Evolutionary conservation across 1,140 invertebrate genomes (phyloP), one percentile per base, ranked within the genome.

Genomic region (Cataglyphis hispanica): DNA sequence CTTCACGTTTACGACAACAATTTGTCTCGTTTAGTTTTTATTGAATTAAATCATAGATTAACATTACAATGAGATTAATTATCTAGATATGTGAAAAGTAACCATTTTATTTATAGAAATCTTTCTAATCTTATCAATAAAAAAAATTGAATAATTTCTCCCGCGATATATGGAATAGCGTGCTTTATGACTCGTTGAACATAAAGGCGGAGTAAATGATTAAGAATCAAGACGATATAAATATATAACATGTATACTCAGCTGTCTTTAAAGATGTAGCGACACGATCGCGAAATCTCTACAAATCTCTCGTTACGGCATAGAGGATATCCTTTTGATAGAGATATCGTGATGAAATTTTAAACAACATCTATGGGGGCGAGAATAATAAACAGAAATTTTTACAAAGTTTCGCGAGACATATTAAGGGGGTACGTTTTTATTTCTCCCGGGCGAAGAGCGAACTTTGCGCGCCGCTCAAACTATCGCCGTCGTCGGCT

Each of bases 361-460:
- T 61, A 58, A 70, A 60, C 53, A 72, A 31, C 67, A 53, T 80
- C 61, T 53, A 53, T 80, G 67, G 53, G 34, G 25, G 25, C 43
- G 66, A n/a, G n/a, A n/a, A n/a, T n/a, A n/a, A 25, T 83, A 60
- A 72, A 83, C 46, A 72, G 50, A 83, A 83, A 83, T 83, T 72
- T 83, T 60, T 72, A 83, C 78, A 72, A 72, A 72, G 78, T 83
- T 83, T 61, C 50, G 27, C 34, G 37, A 83, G 72, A 83, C 78
- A 83, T n/a, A n/a, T 83, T 83, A 72, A 83, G 27, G 22, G 19
- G 22, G 19, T 6, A 25, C 16, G 37, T 58, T 83, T 83, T 83
- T 72, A 83, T 83, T 81, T 83, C 53, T 58, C 67, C 53, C 53
- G 58, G 53, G 53, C n/a, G 11, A 81, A 34, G 67, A 31, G 66